Evolutionary conservation across 1,140 invertebrate species (phyloP).

Genomic region (Drosophila setifemur): DNA sequence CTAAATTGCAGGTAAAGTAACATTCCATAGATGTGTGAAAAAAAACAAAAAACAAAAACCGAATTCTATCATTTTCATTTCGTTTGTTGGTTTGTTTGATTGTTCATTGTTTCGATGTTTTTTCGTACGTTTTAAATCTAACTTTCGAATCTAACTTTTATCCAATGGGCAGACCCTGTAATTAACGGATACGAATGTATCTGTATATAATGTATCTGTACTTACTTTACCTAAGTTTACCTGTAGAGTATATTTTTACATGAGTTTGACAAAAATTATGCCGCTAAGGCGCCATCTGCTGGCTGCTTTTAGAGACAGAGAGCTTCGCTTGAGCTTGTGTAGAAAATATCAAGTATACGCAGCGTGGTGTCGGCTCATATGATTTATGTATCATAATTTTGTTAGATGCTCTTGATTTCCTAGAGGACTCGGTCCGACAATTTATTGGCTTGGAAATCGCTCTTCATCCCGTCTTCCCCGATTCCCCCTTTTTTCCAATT

Average conservation of each 20-base stretch:
- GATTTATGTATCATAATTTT: constrained; percentile 42
- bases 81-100: constrained; percentile 33
- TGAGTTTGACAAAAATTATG: background rate
- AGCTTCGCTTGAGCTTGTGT: constrained; percentile 49
- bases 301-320: constrained; percentile 5
- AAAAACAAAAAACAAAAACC: background rate
- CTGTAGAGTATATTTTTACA: background rate
- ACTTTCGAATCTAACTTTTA: background rate
- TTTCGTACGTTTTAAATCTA: constrained; percentile 4
- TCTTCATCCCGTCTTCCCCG: background rate
- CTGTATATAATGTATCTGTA: background rate
- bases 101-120: constrained; percentile 38
- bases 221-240: background rate
- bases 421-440: constrained; percentile 13
- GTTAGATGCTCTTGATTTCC: constrained; percentile 29
- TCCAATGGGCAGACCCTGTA: constrained; percentile 1
- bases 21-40: no score
- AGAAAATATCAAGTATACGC: constrained; percentile 55
- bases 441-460: background rate
- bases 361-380: constrained; percentile 34
- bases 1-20: constrained; percentile 35
- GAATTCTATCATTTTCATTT: constrained; percentile 12
- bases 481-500: background rate
- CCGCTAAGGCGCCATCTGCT: constrained; percentile 17
- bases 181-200: constrained; percentile 1